Evolutionary conservation across 2,113 vertebrate species (phyloP).

Genomic region (Ranitomeya imitator): DNA sequence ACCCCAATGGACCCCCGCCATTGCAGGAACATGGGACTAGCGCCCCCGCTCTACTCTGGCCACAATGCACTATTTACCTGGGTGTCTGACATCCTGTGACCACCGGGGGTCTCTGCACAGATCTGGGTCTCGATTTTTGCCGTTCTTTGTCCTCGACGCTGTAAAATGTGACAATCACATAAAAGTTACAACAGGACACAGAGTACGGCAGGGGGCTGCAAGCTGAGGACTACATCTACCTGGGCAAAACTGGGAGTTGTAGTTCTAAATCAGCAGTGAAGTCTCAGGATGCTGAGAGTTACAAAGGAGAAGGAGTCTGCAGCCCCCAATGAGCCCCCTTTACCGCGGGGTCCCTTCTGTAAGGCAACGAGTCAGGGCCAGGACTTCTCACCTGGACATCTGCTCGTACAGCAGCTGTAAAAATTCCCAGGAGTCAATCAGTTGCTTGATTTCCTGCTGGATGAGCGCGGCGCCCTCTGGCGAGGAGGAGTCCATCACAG

Average conservation of each 20-base stretch:
- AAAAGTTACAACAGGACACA: background rate
- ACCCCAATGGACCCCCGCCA: background rate
- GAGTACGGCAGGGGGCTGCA: background rate
- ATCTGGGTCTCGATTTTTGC: slow-evolving; percentile 17
- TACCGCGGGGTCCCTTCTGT: too few species aligned
- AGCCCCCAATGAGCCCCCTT: background rate
- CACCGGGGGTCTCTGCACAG: background rate
- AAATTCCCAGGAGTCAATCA: slow-evolving; percentile 71
- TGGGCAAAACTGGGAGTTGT: background rate
- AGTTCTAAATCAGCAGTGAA: background rate
- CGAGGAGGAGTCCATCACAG: slow-evolving; percentile 79
- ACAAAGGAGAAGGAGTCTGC: background rate
- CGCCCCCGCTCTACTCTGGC: background rate
- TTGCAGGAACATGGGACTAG: background rate
- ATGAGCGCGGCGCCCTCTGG: slow-evolving; percentile 78
- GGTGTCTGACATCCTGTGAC: background rate
- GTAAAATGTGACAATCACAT: background rate
- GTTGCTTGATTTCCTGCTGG: slow-evolving; percentile 73
- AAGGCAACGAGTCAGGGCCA: too few species aligned
- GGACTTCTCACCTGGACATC: slow-evolving; percentile 63
- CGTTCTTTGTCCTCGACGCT: slow-evolving; percentile 50
- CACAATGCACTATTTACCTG: background rate
- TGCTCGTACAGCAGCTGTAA: slow-evolving; percentile 67
- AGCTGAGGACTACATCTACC: too few species aligned
- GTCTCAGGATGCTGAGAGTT: background rate